phyloP scores from a whole-genome alignment of 1,140 invertebrate genomes.

The Drosophila arizonae region DNA sequence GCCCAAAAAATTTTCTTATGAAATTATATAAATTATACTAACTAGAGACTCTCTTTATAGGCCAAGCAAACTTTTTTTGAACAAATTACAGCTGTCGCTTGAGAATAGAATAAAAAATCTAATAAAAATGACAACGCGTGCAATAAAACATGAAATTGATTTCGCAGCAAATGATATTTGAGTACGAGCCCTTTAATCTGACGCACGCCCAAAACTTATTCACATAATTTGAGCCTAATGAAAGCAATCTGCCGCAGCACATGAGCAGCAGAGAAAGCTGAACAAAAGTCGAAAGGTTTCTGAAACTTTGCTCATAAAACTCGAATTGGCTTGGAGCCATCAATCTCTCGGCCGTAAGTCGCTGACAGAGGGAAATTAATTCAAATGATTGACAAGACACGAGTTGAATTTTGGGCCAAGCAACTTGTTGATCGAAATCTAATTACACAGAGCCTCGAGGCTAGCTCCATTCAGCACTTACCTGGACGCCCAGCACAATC shows the following conservation, averaged over 20 bases:
- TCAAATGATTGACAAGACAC: constrained; percentile 17
- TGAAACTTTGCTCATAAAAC: constrained; percentile 66
- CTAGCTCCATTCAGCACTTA: constrained; percentile 39
- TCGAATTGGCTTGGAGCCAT: constrained; percentile 47
- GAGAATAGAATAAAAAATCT: constrained; percentile 3
- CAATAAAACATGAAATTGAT: constrained; percentile 53
- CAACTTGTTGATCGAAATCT: constrained; percentile 74
- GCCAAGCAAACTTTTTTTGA: background rate
- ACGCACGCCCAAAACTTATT: constrained; percentile 25
- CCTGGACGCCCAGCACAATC: constrained; percentile 77
- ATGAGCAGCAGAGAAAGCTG: background rate
- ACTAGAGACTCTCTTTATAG: background rate
- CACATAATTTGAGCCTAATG: constrained; percentile 65
- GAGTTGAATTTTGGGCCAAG: constrained; percentile 21
- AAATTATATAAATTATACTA: no score
- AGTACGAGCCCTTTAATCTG: constrained; percentile 33
- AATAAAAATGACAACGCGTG: constrained; percentile 24
- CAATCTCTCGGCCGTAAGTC: constrained; percentile 42
- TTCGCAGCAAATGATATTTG: constrained; percentile 43
- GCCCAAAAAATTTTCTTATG: no score
- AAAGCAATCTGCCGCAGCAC: constrained; percentile 59
- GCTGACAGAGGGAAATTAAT: constrained; percentile 45
- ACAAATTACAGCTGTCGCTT: constrained; percentile 21
- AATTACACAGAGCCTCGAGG: constrained; percentile 29
- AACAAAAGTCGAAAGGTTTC: constrained; percentile 31